Percentiles rank a stretch among this genome's conserved stretches.
Evolutionary conservation across 2,113 vertebrate genomes (phyloP).

Genomic region (Mixornis gularis): DNA sequence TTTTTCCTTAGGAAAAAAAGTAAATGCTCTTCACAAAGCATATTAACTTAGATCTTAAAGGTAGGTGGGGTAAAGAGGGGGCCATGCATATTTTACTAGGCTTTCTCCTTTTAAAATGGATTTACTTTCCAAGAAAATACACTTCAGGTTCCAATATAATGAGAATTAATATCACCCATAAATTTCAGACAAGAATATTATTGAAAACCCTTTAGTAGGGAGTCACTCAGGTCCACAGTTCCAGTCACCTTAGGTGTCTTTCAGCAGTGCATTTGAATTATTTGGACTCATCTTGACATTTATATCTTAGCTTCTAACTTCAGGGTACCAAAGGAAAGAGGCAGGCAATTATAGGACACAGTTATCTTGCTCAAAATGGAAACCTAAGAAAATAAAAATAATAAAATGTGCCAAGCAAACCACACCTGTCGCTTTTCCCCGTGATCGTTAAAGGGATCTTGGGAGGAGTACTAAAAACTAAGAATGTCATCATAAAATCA

Average conservation of each 20-base stretch:
- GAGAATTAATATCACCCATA: background rate
- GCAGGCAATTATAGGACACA: background rate
- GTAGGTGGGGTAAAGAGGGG: fast-evolving
- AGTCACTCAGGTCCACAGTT: background rate
- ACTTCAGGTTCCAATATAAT: background rate
- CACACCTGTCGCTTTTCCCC: background rate
- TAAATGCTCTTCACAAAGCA: background rate
- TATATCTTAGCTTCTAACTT: background rate
- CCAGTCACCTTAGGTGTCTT: background rate
- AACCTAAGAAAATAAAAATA: background rate
- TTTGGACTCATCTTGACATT: background rate
- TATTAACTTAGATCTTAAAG: background rate
- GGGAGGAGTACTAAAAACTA: background rate
- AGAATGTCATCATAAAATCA: background rate
- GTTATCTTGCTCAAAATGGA: background rate
- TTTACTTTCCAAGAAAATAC: background rate
- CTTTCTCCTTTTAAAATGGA: background rate
- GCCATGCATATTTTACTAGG: background rate
- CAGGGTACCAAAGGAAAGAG: background rate
- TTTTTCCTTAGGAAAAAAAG: background rate
- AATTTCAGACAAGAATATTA: background rate
- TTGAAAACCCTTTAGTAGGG: background rate
- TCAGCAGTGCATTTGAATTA: background rate
- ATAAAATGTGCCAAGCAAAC: background rate
- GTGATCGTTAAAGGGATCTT: background rate